These are phyloP conservation scores for Triplophysa yarkandensis DNA, from an alignment of 2,797 vertebrate species.

Conservation along the genomic window DNA sequence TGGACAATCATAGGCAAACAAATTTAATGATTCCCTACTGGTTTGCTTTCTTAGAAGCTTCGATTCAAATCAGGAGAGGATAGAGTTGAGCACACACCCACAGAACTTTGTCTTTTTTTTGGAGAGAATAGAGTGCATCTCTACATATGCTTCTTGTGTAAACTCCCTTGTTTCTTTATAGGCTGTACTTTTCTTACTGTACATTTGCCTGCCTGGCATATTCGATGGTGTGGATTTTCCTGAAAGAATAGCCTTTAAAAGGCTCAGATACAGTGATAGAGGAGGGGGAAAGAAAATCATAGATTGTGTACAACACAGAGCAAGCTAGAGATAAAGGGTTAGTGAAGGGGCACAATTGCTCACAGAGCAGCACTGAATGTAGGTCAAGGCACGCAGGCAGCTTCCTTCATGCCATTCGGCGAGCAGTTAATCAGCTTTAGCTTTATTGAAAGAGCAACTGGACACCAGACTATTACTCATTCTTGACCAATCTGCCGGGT, in stretches of 20 bases:
- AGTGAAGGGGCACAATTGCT: slow-evolving; percentile 50
- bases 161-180: slow-evolving; percentile 29
- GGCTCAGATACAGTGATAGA: slow-evolving; percentile 19
- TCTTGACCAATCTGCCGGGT: slow-evolving; percentile 53
- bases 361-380: slow-evolving; percentile 54
- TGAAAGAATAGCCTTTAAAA: slow-evolving; percentile 46
- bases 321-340: slow-evolving; percentile 22
- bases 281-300: slow-evolving; percentile 42
- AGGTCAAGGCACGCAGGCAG: slow-evolving; percentile 59
- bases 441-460: slow-evolving; percentile 54
- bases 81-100: not conserved
- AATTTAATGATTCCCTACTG: slow-evolving; percentile 52
- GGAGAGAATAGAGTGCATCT: slow-evolving; percentile 2
- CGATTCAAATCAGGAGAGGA: slow-evolving; percentile 20
- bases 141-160: slow-evolving; percentile 48
- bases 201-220: slow-evolving; percentile 14
- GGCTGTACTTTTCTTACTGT: slow-evolving; percentile 37
- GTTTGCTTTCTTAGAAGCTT: slow-evolving; percentile 49
- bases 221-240: slow-evolving; percentile 49
- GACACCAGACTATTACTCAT: slow-evolving; percentile 54
- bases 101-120: slow-evolving; percentile 5
- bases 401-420: slow-evolving; percentile 48
- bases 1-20: slow-evolving; percentile 47
- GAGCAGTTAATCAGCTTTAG: slow-evolving; percentile 58
- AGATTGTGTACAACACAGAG: slow-evolving; percentile 48